Evolutionary conservation across 1,140 invertebrate species (phyloP).

Genomic region (Eciton burchellii): DNA sequence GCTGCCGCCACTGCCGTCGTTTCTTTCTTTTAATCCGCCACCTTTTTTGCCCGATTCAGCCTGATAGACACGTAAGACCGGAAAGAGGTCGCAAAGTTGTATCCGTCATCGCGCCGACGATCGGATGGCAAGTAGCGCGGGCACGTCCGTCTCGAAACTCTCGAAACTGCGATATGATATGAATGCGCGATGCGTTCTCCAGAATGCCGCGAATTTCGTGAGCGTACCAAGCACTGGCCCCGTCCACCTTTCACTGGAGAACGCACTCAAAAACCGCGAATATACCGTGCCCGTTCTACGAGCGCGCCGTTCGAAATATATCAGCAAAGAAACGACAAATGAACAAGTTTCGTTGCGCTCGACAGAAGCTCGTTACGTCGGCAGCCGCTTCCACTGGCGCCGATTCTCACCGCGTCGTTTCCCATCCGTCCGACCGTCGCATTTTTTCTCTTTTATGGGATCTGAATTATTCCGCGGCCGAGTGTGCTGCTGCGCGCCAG

Average conservation of each 20-base stretch:
- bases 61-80: constrained; percentile 45
- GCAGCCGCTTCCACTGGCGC: background rate
- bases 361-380: background rate
- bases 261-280: no score
- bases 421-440: constrained; percentile 9
- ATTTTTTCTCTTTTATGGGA: constrained; percentile 44
- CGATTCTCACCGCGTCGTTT: constrained; percentile 8
- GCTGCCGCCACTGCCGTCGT: constrained; percentile 21
- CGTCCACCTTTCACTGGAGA: no score
- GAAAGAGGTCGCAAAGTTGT: constrained; percentile 40
- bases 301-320: background rate
- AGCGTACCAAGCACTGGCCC: no score
- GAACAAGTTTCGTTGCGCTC: no score
- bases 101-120: constrained; percentile 45
- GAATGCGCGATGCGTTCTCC: background rate
- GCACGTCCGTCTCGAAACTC: background rate
- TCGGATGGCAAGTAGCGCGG: background rate
- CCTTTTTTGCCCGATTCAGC: constrained; percentile 26
- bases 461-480: constrained; percentile 24
- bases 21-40: constrained; percentile 53
- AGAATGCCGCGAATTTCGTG: no score
- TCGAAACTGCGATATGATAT: background rate
- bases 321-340: background rate
- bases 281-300: background rate
- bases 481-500: constrained; percentile 4